Evolutionary conservation across 2,113 vertebrate species (phyloP).

Genomic region (Odobenus rosmarus): DNA sequence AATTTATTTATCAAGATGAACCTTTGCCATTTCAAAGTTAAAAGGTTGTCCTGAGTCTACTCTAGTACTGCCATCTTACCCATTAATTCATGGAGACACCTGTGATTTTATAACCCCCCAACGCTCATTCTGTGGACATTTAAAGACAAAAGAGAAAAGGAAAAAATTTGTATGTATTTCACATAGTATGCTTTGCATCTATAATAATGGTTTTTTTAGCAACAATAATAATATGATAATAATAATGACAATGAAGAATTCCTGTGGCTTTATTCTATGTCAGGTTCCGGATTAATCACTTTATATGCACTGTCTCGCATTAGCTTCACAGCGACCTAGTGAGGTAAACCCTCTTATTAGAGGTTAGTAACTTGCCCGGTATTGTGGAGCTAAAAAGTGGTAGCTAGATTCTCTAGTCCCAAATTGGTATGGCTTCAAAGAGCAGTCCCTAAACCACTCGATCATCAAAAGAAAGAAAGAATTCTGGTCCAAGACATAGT

Average conservation of each 20-base stretch:
- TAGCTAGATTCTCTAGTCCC: neutral
- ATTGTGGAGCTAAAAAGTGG: neutral
- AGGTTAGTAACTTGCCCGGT: neutral
- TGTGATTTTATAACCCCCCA: neutral
- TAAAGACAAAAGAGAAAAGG: neutral
- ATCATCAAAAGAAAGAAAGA: neutral
- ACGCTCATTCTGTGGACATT: neutral
- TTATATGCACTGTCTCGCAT: neutral
- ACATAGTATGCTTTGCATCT: neutral
- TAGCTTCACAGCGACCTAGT: neutral
- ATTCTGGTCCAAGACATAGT: neutral
- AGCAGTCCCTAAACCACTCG: neutral
- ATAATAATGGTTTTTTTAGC: neutral
- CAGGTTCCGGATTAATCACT: neutral
- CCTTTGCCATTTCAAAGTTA: neutral
- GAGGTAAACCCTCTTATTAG: neutral
- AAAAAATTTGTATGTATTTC: neutral
- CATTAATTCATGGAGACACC: neutral
- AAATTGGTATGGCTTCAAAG: neutral
- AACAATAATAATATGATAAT: neutral
- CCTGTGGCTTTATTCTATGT: neutral
- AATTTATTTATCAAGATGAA: neutral
- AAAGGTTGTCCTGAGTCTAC: neutral
- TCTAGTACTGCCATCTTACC: neutral
- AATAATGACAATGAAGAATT: neutral